Evolutionary conservation across 2,113 vertebrate genomes (phyloP).

Genomic region (Lophochroa leadbeateri): DNA sequence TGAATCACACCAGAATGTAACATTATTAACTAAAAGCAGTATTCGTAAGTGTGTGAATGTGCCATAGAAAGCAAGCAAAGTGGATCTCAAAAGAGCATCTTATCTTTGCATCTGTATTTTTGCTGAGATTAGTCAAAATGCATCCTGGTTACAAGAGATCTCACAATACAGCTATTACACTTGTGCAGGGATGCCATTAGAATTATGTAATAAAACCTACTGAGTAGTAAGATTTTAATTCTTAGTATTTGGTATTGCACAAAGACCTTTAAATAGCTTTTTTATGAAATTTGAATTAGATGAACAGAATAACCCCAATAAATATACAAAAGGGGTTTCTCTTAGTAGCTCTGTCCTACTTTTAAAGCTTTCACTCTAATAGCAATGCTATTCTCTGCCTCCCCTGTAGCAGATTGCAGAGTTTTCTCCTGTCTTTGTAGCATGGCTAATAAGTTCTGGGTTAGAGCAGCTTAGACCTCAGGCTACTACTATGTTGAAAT

Average conservation of each 20-base stretch:
- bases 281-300: slow-evolving; percentile 47
- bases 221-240: not conserved
- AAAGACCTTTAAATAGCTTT: slow-evolving; percentile 34
- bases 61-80: not conserved
- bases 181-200: not conserved
- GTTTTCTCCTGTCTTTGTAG: slow-evolving; percentile 32
- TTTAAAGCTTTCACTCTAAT: slow-evolving; percentile 37
- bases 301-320: slow-evolving; percentile 28
- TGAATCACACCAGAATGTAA: not conserved
- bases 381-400: slow-evolving; percentile 34
- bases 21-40: not conserved
- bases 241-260: not conserved
- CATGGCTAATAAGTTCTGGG: slow-evolving; percentile 55
- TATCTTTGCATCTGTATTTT: slow-evolving; percentile 9
- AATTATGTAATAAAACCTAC: slow-evolving; percentile 47
- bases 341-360: slow-evolving; percentile 49
- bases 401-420: slow-evolving; percentile 53
- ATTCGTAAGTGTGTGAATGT: not conserved
- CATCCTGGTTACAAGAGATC: not conserved
- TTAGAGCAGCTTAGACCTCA: slow-evolving; percentile 53
- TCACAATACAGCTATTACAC: not conserved
- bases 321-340: slow-evolving; percentile 20
- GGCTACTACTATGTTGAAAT: slow-evolving; percentile 39
- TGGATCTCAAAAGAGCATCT: not conserved
- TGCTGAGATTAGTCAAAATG: slow-evolving; percentile 10